Conservation (phyloP, 2,113 vertebrate species). For the Ceyx melanurus region DNA sequence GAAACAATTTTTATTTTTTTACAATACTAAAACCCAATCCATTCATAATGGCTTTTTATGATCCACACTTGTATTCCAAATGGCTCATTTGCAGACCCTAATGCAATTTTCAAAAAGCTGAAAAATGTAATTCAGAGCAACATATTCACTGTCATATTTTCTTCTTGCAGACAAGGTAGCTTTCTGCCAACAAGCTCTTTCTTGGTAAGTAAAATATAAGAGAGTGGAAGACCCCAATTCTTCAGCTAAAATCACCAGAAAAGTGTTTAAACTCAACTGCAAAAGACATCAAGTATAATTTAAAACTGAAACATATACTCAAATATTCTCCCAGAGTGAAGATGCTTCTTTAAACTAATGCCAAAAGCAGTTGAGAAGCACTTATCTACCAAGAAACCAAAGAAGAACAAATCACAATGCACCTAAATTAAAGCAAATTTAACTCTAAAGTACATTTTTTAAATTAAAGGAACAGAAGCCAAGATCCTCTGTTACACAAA, state of each 20-base stretch:
- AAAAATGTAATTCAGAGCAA: conserved; percentile 33
- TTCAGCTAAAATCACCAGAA: neutral
- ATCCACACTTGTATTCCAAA: neutral
- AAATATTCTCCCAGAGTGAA: neutral
- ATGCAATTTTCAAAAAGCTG: conserved; percentile 17
- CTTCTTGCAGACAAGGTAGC: neutral
- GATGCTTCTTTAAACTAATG: neutral
- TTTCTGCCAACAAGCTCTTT: neutral
- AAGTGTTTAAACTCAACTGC: neutral
- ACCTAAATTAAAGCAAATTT: neutral
- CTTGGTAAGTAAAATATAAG: neutral
- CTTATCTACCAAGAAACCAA: neutral
- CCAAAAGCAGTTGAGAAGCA: neutral
- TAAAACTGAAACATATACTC: neutral
- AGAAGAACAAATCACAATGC: neutral
- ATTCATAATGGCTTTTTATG: conserved; percentile 24
- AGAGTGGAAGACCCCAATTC: neutral
- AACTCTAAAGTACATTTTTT: neutral
- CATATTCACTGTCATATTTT: conserved; percentile 12
- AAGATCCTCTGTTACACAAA: neutral
- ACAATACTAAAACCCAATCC: neutral
- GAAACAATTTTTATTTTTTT: neutral
- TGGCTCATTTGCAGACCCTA: conserved; percentile 29
- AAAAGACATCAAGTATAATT: neutral
- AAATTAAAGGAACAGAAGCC: neutral